Percentiles rank a stretch among this genome's conserved stretches.
Conservation (phyloP, 2,888 invertebrate genomes). For the Heterodera filipjevi region DNA sequence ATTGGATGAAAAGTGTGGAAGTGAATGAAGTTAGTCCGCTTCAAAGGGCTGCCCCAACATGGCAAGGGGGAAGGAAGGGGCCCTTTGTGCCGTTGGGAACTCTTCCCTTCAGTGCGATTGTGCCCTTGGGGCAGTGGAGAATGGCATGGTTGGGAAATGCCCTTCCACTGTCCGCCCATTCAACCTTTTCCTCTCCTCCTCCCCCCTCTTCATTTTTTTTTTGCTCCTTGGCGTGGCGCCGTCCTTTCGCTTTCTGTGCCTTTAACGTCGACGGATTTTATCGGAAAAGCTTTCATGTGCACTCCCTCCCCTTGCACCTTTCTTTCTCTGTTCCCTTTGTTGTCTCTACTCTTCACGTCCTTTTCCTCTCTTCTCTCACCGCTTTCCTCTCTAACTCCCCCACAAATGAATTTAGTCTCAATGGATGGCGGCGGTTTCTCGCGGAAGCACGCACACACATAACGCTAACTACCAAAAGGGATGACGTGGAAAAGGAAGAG, state of each 20-base stretch:
- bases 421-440: background rate
- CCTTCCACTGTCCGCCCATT: background rate
- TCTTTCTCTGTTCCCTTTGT: background rate
- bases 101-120: background rate
- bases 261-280: conserved; percentile 8
- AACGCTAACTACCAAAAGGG: background rate
- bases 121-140: background rate
- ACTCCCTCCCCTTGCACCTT: background rate
- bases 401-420: background rate
- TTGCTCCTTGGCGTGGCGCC: conserved; percentile 15
- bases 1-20: background rate
- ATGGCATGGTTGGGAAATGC: background rate
- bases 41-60: background rate
- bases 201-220: background rate
- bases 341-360: no score
- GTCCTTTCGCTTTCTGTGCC: background rate
- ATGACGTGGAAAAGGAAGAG: conserved; percentile 2
- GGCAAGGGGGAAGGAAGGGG: background rate
- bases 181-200: background rate
- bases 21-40: background rate
- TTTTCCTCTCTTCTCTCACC: background rate
- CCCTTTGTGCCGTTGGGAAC: background rate
- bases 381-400: no score
- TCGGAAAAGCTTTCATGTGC: conserved; percentile 17
- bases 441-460: background rate